phyloP scores from a whole-genome alignment of 2,797 vertebrate genomes.

The Podarcis siculus region DNA sequence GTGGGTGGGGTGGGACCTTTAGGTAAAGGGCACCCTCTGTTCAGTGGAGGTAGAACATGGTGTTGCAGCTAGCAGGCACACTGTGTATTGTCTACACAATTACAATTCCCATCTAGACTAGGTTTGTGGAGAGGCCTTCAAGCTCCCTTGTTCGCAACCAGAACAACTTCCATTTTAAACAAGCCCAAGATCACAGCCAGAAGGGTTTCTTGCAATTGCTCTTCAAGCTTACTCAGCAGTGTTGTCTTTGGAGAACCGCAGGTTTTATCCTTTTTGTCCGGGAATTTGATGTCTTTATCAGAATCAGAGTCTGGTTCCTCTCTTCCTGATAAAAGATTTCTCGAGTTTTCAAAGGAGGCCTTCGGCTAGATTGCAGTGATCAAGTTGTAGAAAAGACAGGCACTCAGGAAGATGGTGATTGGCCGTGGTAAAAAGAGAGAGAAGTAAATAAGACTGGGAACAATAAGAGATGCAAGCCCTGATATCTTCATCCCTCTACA shows the following conservation, averaged over 20 bases:
- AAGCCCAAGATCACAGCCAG: background rate
- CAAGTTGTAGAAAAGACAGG: conserved; percentile 18
- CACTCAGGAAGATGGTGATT: background rate
- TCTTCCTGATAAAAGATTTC: conserved; percentile 20
- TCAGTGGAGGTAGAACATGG: too few species aligned
- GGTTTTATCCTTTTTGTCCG: background rate
- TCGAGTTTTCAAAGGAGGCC: conserved; percentile 31
- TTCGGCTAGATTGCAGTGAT: conserved; percentile 31
- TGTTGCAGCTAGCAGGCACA: too few species aligned
- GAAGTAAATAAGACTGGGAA: conserved; percentile 41
- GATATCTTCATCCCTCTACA: background rate
- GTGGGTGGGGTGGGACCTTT: too few species aligned
- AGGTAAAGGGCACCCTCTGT: too few species aligned
- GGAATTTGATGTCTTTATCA: conserved; percentile 21
- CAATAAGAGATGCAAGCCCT: background rate
- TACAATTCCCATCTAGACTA: background rate
- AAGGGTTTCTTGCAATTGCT: background rate
- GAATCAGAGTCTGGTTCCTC: background rate
- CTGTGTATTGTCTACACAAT: too few species aligned
- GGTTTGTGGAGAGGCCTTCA: background rate
- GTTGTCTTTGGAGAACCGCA: background rate
- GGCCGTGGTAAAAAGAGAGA: background rate
- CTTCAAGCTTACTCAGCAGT: conserved; percentile 22
- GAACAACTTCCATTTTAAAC: background rate
- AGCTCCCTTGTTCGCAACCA: background rate